Conservation (phyloP, 2,797 vertebrate species). For the Carapus acus region DNA sequence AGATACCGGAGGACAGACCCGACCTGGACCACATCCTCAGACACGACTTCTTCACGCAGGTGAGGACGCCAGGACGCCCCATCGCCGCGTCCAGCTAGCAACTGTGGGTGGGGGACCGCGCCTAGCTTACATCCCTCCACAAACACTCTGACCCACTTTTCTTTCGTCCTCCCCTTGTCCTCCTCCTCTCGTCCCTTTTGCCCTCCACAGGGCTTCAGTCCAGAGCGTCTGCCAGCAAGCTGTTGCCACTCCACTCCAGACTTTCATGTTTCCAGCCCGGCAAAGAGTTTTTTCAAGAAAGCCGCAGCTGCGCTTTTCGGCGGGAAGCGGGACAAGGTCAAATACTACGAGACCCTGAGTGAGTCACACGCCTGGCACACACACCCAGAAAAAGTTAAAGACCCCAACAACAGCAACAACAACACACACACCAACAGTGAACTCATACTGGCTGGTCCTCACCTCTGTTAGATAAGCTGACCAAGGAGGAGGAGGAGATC, state of each 20-base stretch:
- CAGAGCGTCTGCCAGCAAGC: constrained; percentile 86
- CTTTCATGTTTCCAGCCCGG: constrained; percentile 94
- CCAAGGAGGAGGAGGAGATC: constrained; percentile 97
- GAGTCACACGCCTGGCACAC: constrained; percentile 57
- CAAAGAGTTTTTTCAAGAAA: constrained; percentile 98
- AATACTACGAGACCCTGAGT: constrained; percentile 93
- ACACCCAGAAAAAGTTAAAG: too few relatives aligned
- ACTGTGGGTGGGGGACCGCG: constrained; percentile 22
- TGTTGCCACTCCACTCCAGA: constrained; percentile 94
- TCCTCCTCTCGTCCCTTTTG: too few relatives aligned
- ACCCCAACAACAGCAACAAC: too few relatives aligned
- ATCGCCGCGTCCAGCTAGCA: background rate
- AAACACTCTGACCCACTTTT: constrained; percentile 51
- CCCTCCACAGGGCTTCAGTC: constrained; percentile 86
- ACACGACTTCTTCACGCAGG: constrained; percentile 96
- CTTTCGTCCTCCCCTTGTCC: too few relatives aligned
- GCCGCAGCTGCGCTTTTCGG: constrained; percentile 96
- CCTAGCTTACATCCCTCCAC: constrained; percentile 26
- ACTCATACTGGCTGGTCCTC: too few relatives aligned
- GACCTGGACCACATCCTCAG: constrained; percentile 88
- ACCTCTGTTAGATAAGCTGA: constrained; percentile 76
- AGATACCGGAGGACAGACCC: constrained; percentile 88
- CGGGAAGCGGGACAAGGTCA: constrained; percentile 93
- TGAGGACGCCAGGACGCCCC: constrained; percentile 38
- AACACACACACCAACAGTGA: too few relatives aligned